Percentiles rank a stretch among this genome's conserved stretches.
phyloP scores from a whole-genome alignment of 2,888 invertebrate genomes.

The Uropetala carovei region DNA sequence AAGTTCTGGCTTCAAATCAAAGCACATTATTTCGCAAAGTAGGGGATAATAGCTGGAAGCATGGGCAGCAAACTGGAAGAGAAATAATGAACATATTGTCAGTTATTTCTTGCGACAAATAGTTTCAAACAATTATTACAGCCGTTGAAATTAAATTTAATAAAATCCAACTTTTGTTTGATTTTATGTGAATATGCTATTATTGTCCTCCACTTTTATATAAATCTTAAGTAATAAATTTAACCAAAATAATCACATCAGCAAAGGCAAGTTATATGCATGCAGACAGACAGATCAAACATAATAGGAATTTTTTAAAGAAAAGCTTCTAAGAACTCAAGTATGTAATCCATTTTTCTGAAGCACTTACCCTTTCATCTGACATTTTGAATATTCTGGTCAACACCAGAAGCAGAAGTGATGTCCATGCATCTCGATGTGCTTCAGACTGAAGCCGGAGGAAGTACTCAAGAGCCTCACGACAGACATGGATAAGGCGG shows the following conservation, averaged over 20 bases:
- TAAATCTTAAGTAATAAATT: too few species aligned
- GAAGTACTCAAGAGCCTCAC: slow-evolving; percentile 94
- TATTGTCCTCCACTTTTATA: too few species aligned
- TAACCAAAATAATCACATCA: too few species aligned
- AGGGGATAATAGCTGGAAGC: slow-evolving; percentile 94
- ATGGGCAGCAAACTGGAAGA: slow-evolving; percentile 92
- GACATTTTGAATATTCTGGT: slow-evolving; percentile 94
- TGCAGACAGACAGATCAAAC: too few species aligned
- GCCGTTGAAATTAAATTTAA: slow-evolving; percentile 12
- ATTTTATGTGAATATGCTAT: too few species aligned
- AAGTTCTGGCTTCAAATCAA: slow-evolving; percentile 95
- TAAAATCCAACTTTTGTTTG: background rate
- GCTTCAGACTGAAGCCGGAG: slow-evolving; percentile 91
- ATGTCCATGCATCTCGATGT: slow-evolving; percentile 97
- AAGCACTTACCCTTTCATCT: slow-evolving; percentile 87
- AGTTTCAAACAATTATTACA: slow-evolving; percentile 35
- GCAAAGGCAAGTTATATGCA: too few species aligned
- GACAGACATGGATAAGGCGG: slow-evolving; percentile 88
- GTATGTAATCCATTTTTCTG: background rate
- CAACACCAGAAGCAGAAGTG: slow-evolving; percentile 89
- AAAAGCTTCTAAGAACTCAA: background rate
- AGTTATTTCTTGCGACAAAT: background rate
- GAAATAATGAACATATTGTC: slow-evolving; percentile 68
- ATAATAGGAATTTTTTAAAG: too few species aligned
- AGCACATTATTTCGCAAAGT: slow-evolving; percentile 95